Base-by-base conservation (phyloP, 2,113 vertebrate genomes). In the Leptocoma aspasia region DNA sequence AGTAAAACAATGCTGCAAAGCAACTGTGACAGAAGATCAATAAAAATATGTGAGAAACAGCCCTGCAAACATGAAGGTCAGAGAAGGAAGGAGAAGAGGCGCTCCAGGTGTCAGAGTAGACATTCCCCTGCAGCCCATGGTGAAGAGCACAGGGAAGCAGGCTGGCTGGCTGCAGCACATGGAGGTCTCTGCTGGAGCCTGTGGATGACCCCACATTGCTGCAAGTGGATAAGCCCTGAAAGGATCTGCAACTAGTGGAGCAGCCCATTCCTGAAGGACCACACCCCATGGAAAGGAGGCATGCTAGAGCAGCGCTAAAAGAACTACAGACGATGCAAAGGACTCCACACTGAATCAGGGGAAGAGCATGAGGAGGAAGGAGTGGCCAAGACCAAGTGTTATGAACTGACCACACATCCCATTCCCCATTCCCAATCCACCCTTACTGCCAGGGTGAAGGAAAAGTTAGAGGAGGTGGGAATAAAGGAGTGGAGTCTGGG, bases 401-500 rank as follows among this genome's bases (percentile, higher is more conserved):
- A 44, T 16, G 9, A 72, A 27, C 17, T 37, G 30, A 41, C 11
- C 13, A 33, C 26, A 35, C 23, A 47, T 19, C 47, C 28, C 15
- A 61, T 35, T 72, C 21, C 35, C 11, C 13, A 35, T 45, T 61
- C 23, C 27, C 0, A 0, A 53, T 47, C 37, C 26, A n/a, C 7
- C 4, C 24, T 27, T 7, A 4, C 13, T 5, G 0, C 22, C 18
- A 5, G 1, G 2, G 14, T 33, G 26, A 27, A 71, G 8, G 6
- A 81, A 44, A 60, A 53, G 11, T 39, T 45, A 72, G 15, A 65
- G 35, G 47, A 30, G 1, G 13, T 69, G 8, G 7, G 12, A 83
- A 45, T 23, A 30, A 76, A 76, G 5, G 9, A 77, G 4, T 47
- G 20, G 5, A 61, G 15, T 8, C 17, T 37, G 11, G 15, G 33